Evolutionary conservation across 2,888 invertebrate genomes (phyloP), one percentile per base, ranked within the genome.

Genomic region (Sthenelais limicola): DNA sequence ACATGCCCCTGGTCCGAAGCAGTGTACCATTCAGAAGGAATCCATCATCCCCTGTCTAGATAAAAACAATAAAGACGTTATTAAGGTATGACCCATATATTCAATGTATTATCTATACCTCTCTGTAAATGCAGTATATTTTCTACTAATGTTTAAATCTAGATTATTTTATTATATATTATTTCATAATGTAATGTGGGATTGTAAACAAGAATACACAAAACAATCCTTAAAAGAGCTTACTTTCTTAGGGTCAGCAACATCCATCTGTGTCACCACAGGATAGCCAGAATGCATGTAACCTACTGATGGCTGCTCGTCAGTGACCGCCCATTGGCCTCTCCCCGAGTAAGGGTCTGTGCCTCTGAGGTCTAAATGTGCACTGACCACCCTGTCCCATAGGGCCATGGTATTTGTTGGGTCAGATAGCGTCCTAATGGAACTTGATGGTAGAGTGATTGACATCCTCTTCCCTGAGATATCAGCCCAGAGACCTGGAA

Each of bases 231-330:
- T 43, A 35, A n/a, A 21, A 9, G 26, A 1, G 21, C 24, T 30
- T 28, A 35, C 58, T 43, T 47, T 24, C 9, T 47, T 56, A 21
- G 76, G 71, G 5, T 73, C 66, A 1, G 77, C 73, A 32, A 75
- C 78, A 70, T 78, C 78, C 49, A 78, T 21, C 43, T 75, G 77
- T 18, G 79, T 76, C 21, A 79, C 78, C 21, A 82, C 79, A 12
- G 81, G 82, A 72, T 78, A 80, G n/a, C 81, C 81, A 15, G 76
- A 47, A 52, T 81, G 81, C 72, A 80, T 80, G 71, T 77, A 80
- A 12, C 78, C 78, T n/a, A 62, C 68, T 28, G 47, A 47, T 3
- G 76, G 76, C 38, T 79, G 79, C 24, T 71, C 72, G 49, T 79
- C 79, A 7, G 73, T 32, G 12, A 79, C 76, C 1, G 78, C 30